Evolutionary conservation across 2,797 vertebrate genomes (phyloP).

Genomic region (Luscinia megarhynchos): DNA sequence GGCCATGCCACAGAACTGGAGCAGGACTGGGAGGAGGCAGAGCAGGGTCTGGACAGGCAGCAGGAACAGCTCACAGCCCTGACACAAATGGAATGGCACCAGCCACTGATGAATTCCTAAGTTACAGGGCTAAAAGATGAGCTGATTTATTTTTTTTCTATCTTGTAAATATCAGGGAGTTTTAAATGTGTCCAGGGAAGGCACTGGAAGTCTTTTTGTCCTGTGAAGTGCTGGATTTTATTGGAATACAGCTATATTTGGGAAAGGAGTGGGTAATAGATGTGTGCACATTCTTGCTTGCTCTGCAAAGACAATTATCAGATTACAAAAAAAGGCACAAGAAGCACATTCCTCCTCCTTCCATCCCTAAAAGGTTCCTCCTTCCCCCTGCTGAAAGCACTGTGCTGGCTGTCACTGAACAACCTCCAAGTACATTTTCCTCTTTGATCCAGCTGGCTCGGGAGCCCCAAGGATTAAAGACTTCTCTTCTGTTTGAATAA

Average conservation of each 20-base stretch:
- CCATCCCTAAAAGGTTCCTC: constrained; percentile 35
- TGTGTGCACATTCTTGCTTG: constrained; percentile 6
- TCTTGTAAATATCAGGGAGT: background rate
- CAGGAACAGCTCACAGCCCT: background rate
- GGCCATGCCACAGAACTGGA: background rate
- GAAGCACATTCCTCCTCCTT: constrained; percentile 34
- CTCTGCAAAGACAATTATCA: constrained; percentile 48
- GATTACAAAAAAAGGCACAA: constrained; percentile 57
- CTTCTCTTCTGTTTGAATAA: constrained; percentile 50
- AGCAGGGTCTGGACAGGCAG: background rate
- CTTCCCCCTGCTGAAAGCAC: background rate
- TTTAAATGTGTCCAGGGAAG: background rate
- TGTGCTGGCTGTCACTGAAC: constrained; percentile 22
- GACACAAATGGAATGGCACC: background rate
- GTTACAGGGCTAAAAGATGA: background rate
- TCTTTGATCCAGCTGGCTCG: constrained; percentile 46
- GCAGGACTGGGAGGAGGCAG: background rate
- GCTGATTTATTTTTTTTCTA: background rate
- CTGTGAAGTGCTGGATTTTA: background rate
- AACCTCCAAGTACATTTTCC: constrained; percentile 35
- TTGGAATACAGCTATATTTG: constrained; percentile 12
- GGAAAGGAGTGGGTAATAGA: background rate
- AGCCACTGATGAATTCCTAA: background rate
- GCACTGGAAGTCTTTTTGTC: background rate
- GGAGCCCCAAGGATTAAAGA: constrained; percentile 43